Conservation (phyloP, 2,113 vertebrate genomes). For the Dermatemys mawii region DNA sequence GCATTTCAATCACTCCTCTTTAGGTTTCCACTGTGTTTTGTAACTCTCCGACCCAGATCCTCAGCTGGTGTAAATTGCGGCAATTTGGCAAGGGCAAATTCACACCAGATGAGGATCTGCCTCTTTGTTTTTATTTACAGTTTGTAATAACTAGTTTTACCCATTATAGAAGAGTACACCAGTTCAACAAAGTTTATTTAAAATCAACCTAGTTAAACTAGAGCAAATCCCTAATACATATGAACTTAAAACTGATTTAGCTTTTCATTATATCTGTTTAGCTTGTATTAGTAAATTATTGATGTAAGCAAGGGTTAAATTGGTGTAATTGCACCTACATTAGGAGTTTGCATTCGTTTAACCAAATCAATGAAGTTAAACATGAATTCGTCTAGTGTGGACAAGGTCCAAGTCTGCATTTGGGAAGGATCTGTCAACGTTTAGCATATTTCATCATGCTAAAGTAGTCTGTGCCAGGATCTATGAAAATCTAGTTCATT, state of each 20-base stretch:
- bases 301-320: too few relatives aligned
- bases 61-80: background rate
- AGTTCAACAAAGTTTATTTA: background rate
- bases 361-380: too few relatives aligned
- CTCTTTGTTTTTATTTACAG: background rate
- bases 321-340: too few relatives aligned
- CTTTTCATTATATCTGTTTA: too few relatives aligned
- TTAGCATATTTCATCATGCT: background rate
- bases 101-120: background rate
- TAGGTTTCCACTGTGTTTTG: background rate
- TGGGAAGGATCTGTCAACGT: rapidly evolving
- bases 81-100: background rate
- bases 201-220: background rate
- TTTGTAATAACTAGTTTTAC: background rate
- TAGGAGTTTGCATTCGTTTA: background rate
- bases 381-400: too few relatives aligned
- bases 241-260: background rate
- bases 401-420: rapidly evolving
- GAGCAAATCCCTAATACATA: background rate
- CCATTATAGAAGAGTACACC: background rate
- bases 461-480: background rate
- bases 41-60: rapidly evolving
- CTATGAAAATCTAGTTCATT: too few relatives aligned
- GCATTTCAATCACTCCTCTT: background rate
- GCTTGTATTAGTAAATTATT: too few relatives aligned